Evolutionary conservation across 2,113 vertebrate genomes (phyloP).

Genomic region (Microtus pennsylvanicus): DNA sequence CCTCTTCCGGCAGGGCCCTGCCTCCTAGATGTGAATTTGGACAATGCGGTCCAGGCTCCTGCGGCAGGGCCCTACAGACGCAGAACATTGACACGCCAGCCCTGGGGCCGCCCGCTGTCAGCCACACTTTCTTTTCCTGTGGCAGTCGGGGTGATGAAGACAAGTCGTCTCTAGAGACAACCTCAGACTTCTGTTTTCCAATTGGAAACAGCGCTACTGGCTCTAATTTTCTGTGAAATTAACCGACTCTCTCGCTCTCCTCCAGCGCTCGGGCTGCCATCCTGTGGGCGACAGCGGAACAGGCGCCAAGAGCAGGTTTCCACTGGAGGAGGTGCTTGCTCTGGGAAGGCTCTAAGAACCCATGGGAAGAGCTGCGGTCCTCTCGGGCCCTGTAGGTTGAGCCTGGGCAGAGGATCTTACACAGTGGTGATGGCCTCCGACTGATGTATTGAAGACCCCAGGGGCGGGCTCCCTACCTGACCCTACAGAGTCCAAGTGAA

Average conservation of each 20-base stretch:
- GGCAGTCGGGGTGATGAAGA: slow-evolving; percentile 16
- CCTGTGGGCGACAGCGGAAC: slow-evolving; percentile 68
- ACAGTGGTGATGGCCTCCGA: neutral
- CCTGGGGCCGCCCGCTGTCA: neutral
- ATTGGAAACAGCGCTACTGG: slow-evolving; percentile 72
- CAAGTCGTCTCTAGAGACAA: slow-evolving; percentile 30
- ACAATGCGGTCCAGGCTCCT: neutral
- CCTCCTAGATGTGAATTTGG: neutral
- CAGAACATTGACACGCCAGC: neutral
- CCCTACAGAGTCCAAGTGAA: neutral
- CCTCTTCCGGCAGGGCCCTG: neutral
- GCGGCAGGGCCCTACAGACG: neutral
- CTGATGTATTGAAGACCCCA: neutral
- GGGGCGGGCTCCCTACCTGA: neutral
- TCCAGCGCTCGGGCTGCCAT: slow-evolving; percentile 78
- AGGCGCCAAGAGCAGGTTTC: neutral
- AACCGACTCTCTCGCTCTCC: neutral
- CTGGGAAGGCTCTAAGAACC: neutral
- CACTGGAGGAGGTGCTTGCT: fast-evolving
- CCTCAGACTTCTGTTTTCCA: slow-evolving; percentile 66
- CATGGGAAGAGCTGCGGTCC: neutral
- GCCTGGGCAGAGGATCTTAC: neutral
- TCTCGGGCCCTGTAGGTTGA: neutral
- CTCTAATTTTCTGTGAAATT: slow-evolving; percentile 77
- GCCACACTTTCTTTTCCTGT: neutral